A percentile compares a stretch with the other conserved stretches of the same genome.
Conservation (phyloP, 2,113 vertebrate genomes). For the Megaceryle maxima region DNA sequence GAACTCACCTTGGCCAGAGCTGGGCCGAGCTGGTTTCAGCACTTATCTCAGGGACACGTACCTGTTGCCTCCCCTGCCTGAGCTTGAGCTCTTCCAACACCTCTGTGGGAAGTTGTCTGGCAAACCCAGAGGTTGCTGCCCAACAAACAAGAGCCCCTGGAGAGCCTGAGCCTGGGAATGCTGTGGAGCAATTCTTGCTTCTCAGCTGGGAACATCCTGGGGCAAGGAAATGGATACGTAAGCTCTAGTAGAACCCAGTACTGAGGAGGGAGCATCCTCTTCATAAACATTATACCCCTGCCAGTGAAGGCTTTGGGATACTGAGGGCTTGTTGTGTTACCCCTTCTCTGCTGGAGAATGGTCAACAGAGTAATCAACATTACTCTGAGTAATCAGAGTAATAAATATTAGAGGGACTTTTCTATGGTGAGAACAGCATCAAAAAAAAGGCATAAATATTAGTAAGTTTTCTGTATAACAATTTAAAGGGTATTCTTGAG, state of each 20-base stretch:
- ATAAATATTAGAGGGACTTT: neutral
- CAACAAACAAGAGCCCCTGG: neutral
- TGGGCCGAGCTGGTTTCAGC: neutral
- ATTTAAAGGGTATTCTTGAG: neutral
- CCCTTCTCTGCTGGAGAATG: neutral
- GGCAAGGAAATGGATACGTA: neutral
- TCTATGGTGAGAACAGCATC: neutral
- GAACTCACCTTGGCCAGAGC: too few species aligned
- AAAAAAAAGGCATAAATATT: neutral
- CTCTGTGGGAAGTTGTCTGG: neutral
- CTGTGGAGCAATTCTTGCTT: neutral
- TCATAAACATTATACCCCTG: neutral
- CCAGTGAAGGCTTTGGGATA: neutral
- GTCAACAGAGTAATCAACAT: too few species aligned
- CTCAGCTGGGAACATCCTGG: neutral
- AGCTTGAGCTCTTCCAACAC: neutral
- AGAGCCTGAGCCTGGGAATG: neutral
- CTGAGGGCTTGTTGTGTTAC: neutral
- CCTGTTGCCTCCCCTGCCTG: neutral
- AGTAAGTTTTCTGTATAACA: neutral
- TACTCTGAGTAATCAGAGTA: neutral
- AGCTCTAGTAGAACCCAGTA: neutral
- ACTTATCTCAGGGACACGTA: rapidly evolving
- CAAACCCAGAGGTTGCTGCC: rapidly evolving
- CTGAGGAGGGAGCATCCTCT: rapidly evolving